phyloP scores from a whole-genome alignment of 1,140 invertebrate genomes.

The Tetragnatha versicolor region DNA sequence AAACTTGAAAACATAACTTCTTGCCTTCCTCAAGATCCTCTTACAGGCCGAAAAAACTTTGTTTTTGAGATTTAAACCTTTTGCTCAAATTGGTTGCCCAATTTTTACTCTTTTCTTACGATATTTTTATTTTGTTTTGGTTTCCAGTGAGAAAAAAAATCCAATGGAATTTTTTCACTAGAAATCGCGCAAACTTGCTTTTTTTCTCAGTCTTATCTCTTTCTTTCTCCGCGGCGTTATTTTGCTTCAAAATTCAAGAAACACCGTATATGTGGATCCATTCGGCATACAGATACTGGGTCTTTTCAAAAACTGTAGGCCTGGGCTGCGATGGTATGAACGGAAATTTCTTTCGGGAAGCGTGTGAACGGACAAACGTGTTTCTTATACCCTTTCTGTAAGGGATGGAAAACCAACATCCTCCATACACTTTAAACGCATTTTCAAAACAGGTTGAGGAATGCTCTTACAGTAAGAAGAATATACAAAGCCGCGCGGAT shows the following conservation, averaged over 20 bases:
- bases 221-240: neutral
- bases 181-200: neutral
- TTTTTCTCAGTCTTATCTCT: neutral
- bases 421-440: too few species aligned
- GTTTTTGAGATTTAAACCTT: constrained; percentile 13
- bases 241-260: constrained; percentile 14
- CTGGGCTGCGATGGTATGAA: neutral
- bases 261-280: neutral
- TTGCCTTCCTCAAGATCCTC: neutral
- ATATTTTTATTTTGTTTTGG: constrained; percentile 3
- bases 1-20: neutral
- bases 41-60: neutral
- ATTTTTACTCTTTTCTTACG: neutral
- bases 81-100: neutral
- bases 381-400: neutral
- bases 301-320: neutral
- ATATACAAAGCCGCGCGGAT: too few species aligned
- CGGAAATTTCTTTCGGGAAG: constrained; percentile 7
- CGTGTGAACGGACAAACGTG: constrained; percentile 20
- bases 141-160: neutral
- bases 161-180: neutral
- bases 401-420: neutral
- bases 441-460: too few species aligned
- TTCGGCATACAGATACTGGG: constrained; percentile 12
- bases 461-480: too few species aligned